Evolutionary conservation across 2,797 vertebrate genomes (phyloP).

Genomic region (Periophthalmus magnuspinnatus): DNA sequence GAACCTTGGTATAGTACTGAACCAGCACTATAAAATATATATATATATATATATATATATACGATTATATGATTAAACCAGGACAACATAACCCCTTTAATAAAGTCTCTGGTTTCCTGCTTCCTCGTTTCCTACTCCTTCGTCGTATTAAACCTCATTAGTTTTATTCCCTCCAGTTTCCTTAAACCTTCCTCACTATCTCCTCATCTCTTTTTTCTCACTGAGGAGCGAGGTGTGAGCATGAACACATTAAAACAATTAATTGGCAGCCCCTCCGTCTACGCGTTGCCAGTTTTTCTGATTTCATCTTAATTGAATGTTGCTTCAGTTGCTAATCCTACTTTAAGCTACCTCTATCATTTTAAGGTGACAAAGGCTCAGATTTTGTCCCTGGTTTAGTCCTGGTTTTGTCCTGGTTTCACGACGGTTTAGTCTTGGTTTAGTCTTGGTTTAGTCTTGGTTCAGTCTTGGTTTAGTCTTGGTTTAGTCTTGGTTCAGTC

Average conservation of each 20-base stretch:
- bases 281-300: slow-evolving; percentile 34
- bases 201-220: slow-evolving; percentile 44
- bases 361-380: slow-evolving; percentile 66
- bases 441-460: neutral
- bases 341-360: slow-evolving; percentile 65
- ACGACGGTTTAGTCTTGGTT: neutral
- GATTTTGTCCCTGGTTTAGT: neutral
- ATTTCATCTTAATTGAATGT: slow-evolving; percentile 80
- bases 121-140: neutral
- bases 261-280: slow-evolving; percentile 66
- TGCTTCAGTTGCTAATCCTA: slow-evolving; percentile 72
- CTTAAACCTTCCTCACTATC: slow-evolving; percentile 27
- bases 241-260: slow-evolving; percentile 71
- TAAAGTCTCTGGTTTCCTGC: neutral
- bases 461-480: neutral
- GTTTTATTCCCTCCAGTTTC: neutral
- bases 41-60: too few species aligned
- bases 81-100: neutral
- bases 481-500: neutral
- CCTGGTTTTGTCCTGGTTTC: neutral
- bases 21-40: too few species aligned
- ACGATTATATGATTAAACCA: too few species aligned
- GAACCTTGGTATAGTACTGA: too few species aligned
- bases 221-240: slow-evolving; percentile 59
- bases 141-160: slow-evolving; percentile 13